Base-by-base conservation (phyloP, 1,140 invertebrate species). In the Oreohelix idahoensis region DNA sequence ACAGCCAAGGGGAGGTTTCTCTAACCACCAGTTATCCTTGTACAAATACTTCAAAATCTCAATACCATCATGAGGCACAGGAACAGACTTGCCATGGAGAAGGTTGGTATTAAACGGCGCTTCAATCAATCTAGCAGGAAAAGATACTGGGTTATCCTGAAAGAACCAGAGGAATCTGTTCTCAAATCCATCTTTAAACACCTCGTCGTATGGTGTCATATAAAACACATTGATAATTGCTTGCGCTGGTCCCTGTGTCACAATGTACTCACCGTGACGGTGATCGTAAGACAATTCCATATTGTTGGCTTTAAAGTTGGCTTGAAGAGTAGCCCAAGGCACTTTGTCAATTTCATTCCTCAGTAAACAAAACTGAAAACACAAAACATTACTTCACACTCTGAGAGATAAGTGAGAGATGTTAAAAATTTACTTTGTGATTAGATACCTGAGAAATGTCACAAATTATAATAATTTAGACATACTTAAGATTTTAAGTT, bases 1-100 rank as follows among this genome's bases (percentile, higher is more conserved):
- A 74, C 94, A 94, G 71, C 93, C 93, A 66, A 92, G 92, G 8
- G 94, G 94, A 76, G 92, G 92, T 38, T 93, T 89, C 84, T 94
- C 94, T 84, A 94, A 92, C 94, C 94, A 95, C 94, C 94, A 95
- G 81, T 94, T 93, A 69, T 94, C 93, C 4, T 94, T 94, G 89
- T 94, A 95, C 51, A 95, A 93, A 88, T 95, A 95, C 86, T 95
- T 95, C 84, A 94, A 94, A 45, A 95, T 92, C 89, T 95, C 94
- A 51, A 94, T 93, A 79, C 94, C 94, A 88, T 95, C 94, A 63
- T 93, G 86, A 0, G 94, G 94, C 23, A 94, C 94, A 8, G 94
- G 94, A 26, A 95, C 85, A 11, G 91, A 79, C 53, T 92, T 86
- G 26, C 92, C 92, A 32, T 88, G 81, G 83, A 95, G 95, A 71